These are phyloP conservation scores for Octopus sinensis DNA, from an alignment of 1,140 invertebrate genomes.

Conservation along the genomic window DNA sequence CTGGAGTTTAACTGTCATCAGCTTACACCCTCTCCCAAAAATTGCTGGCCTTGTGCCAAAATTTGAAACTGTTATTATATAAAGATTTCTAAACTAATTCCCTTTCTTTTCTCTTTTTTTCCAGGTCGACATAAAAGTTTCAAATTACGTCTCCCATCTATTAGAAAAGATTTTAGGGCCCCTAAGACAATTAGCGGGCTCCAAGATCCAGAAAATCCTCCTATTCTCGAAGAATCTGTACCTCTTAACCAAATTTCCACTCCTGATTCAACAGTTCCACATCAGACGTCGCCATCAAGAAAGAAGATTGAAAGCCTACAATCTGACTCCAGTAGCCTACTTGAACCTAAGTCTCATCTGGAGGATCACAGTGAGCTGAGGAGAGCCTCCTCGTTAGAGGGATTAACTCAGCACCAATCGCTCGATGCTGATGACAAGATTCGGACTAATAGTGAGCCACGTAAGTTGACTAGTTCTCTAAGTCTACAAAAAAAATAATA, in stretches of 20 bases:
- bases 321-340: constrained; percentile 19
- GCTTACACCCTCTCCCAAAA: no score
- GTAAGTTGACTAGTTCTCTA: no score
- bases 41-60: no score
- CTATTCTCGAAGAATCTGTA: constrained; percentile 41
- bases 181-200: constrained; percentile 30
- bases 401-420: constrained; percentile 26
- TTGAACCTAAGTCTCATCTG: constrained; percentile 2
- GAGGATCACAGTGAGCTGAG: constrained; percentile 15
- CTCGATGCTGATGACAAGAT: constrained; percentile 18
- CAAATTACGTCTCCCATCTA: constrained; percentile 51
- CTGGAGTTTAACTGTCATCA: no score
- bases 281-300: constrained; percentile 19
- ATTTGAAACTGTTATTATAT: no score
- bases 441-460: constrained; percentile 6
- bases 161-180: constrained; percentile 43
- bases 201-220: constrained; percentile 45
- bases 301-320: constrained; percentile 8
- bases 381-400: constrained; percentile 41
- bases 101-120: constrained; percentile 21
- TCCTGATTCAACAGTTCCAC: constrained; percentile 17
- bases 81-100: no score
- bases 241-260: constrained; percentile 42
- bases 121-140: constrained; percentile 54
- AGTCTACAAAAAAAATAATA: no score